Conservation (phyloP, 53 echinoderm and acorn worm species). For the Actinopyga echinites region DNA sequence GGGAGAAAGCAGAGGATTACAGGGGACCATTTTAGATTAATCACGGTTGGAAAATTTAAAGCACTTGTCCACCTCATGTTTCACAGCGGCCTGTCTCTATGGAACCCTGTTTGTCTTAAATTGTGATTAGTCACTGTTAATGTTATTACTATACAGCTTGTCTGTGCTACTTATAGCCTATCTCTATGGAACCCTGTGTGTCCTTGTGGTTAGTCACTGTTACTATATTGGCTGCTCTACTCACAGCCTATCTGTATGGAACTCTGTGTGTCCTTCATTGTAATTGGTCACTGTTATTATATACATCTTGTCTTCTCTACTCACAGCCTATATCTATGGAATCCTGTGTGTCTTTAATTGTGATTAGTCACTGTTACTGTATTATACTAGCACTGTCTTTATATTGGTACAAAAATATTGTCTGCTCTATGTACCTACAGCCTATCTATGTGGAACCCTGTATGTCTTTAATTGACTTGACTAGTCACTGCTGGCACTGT, state of each 20-base stretch:
- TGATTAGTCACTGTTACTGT: not conserved
- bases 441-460: conserved; percentile 60
- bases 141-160: not conserved
- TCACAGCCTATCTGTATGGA: conserved; percentile 69
- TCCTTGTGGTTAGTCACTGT: not conserved
- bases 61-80: too few species aligned
- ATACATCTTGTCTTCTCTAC: not conserved
- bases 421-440: conserved; percentile 40
- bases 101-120: not conserved
- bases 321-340: conserved; percentile 68
- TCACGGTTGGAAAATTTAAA: too few species aligned
- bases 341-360: not conserved
- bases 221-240: not conserved
- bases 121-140: not conserved
- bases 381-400: not conserved
- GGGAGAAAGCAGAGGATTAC: too few species aligned
- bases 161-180: conserved; percentile 46
- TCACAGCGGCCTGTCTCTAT: conserved; percentile 62
- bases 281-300: too few species aligned
- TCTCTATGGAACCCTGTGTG: conserved; percentile 44
- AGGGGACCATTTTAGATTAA: too few species aligned
- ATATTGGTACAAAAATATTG: not conserved
- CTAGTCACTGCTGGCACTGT: too few species aligned
- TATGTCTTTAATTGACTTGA: too few species aligned
- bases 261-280: conserved; percentile 60